Percentiles rank a stretch among this genome's conserved stretches.
phyloP scores from a whole-genome alignment of 2,113 vertebrate genomes.

The Miniopterus natalensis region DNA sequence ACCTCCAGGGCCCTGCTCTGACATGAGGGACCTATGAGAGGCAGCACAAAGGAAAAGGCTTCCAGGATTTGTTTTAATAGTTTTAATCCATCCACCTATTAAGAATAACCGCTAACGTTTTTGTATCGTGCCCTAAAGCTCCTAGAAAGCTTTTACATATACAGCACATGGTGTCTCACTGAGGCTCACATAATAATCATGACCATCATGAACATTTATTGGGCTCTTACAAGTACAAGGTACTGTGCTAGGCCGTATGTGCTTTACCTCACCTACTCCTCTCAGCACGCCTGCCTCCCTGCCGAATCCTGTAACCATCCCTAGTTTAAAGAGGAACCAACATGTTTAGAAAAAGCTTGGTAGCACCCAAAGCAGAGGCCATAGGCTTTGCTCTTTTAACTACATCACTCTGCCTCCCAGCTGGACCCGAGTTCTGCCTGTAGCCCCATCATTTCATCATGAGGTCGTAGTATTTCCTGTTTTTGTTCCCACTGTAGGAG shows the following conservation, averaged over 20 bases:
- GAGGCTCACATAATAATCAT: constrained; percentile 14
- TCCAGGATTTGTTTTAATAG: background rate
- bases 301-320: background rate
- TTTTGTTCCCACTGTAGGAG: background rate
- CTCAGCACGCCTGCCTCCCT: background rate
- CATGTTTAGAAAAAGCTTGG: background rate
- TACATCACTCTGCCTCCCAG: background rate
- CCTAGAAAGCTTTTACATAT: background rate
- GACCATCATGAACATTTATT: background rate
- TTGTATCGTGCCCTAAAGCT: background rate
- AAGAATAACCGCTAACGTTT: constrained; percentile 45
- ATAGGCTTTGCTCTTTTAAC: background rate
- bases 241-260: background rate
- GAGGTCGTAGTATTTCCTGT: background rate
- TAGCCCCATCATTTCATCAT: background rate
- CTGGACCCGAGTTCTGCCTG: background rate
- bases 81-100: constrained; percentile 19
- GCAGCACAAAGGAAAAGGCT: background rate
- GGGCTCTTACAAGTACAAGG: background rate
- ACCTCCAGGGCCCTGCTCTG: background rate
- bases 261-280: background rate
- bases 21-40: background rate
- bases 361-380: background rate
- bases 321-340: background rate
- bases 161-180: background rate